phyloP scores from a whole-genome alignment of 2,797 vertebrate genomes.

The Rhinogobio ventralis region DNA sequence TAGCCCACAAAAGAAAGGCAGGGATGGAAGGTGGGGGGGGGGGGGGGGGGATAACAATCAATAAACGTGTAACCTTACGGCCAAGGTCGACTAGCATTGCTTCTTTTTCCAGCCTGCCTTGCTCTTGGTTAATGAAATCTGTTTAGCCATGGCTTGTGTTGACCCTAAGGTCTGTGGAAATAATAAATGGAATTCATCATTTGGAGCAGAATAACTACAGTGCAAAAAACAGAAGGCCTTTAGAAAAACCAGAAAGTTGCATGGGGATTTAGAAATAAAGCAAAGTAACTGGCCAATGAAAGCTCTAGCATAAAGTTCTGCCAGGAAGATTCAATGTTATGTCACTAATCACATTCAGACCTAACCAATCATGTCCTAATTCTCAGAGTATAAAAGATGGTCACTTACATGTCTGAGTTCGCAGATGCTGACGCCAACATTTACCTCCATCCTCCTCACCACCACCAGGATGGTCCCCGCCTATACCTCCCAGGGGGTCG shows the following conservation, averaged over 20 bases:
- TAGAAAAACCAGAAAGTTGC: background rate
- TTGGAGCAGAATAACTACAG: slow-evolving; percentile 29
- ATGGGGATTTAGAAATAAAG: slow-evolving; percentile 6
- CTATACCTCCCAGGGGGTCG: too few relatives aligned
- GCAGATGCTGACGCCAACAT: too few relatives aligned
- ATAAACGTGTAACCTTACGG: slow-evolving; percentile 64
- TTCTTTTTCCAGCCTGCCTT: slow-evolving; percentile 44
- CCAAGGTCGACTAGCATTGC: slow-evolving; percentile 60
- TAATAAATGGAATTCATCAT: slow-evolving; percentile 54
- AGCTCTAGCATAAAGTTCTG: too few relatives aligned
- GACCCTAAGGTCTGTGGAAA: slow-evolving; percentile 52
- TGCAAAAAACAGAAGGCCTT: slow-evolving; percentile 31
- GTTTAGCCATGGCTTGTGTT: slow-evolving; percentile 56
- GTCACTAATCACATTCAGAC: too few relatives aligned
- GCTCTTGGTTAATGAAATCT: slow-evolving; percentile 60
- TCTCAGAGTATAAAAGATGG: too few relatives aligned
- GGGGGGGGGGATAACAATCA: slow-evolving; percentile 54
- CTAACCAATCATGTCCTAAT: too few relatives aligned
- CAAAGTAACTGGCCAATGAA: background rate
- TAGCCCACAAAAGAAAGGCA: slow-evolving; percentile 48
- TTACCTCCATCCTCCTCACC: too few relatives aligned
- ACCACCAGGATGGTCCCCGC: too few relatives aligned
- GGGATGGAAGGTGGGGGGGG: slow-evolving; percentile 46
- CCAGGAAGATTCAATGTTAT: too few relatives aligned
- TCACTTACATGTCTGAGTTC: too few relatives aligned